Base-by-base conservation (phyloP, 2,888 invertebrate genomes). In the Escarpia spicata region DNA sequence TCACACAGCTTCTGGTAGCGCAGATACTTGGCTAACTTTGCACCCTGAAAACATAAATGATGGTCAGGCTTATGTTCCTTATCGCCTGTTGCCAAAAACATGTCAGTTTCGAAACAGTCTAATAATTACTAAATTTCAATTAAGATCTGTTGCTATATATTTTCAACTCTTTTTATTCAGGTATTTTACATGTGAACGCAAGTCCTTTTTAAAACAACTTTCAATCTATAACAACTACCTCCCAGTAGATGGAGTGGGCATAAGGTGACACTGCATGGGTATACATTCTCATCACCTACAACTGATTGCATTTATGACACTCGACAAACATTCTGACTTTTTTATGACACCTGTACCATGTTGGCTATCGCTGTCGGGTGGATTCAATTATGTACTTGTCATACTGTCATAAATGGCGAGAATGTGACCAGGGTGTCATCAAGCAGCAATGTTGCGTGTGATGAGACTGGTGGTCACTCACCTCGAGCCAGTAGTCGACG, bases 21-120 rank as follows among this genome's bases (percentile, higher is more conserved):
- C 43, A 98, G 98, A 97, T 99, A 99, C 96, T 99, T 99, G 43
- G 98, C 98, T 97, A 99, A 98, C 97, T 99, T 99, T 37, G 99
- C 99, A 91, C 98, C 98, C 98, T 98, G 97, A 0, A 44, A 94
- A 10, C n/a, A 92, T 19, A 19, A 31, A 43, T 2, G 12, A 37
- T 26, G 19, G 45, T 45, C 45, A 45, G 10, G 45, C 10, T 45
- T 9, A 45, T 10, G 10, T 10, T 45, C 45, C 45, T 45, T 45
- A 45, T 52, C 8, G 37, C 52, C 15, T 52, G 15, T 52, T 9
- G 52, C 52, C 9, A 52, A 52, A 52, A 52, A 9, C 2, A 52
- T 52, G 52, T 52, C 52, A 52, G 52, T 15, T 15, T 52, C 52
- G 15, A 52, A 52, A 15, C 52, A 15, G 15, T 52, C 9, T 12